phyloP scores from a whole-genome alignment of 2,888 invertebrate species.

The Cephus pulcher region DNA sequence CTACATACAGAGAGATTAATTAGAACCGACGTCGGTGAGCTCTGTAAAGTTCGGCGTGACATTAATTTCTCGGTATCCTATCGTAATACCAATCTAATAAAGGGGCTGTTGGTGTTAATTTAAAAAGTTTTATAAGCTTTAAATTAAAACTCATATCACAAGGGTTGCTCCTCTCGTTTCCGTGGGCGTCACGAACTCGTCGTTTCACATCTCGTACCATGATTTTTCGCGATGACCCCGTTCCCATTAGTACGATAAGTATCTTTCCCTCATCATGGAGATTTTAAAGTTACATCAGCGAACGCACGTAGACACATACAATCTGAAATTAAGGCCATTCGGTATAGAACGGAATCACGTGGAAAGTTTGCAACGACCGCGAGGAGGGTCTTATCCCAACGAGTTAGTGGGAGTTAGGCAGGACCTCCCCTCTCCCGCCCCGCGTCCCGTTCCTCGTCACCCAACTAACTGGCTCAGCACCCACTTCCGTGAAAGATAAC shows the following conservation, averaged over 20 bases:
- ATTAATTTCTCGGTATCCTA: conserved; percentile 10
- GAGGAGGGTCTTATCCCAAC: background rate
- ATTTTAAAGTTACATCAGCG: background rate
- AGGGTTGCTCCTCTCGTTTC: background rate
- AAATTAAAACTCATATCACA: conserved; percentile 23
- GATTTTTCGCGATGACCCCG: background rate
- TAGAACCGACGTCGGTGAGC: background rate
- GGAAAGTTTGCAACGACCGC: background rate
- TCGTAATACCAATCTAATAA: conserved; percentile 17
- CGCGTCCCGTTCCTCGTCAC: background rate
- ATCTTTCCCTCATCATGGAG: conserved; percentile 7
- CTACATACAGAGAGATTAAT: background rate
- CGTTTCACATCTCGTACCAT: background rate
- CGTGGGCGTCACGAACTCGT: background rate
- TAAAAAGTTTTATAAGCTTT: conserved; percentile 26
- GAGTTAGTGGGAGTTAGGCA: background rate
- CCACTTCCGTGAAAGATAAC: conserved; percentile 9
- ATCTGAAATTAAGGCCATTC: background rate
- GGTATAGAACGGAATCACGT: background rate
- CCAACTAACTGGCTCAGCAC: background rate
- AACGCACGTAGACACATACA: background rate
- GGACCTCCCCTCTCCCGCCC: too few relatives aligned
- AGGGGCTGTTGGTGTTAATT: conserved; percentile 25
- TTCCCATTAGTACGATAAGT: background rate
- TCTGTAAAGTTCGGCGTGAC: background rate